Percentiles rank a stretch among this genome's conserved stretches.
phyloP scores from a whole-genome alignment of 2,797 vertebrate species.

The Prionace glauca region DNA sequence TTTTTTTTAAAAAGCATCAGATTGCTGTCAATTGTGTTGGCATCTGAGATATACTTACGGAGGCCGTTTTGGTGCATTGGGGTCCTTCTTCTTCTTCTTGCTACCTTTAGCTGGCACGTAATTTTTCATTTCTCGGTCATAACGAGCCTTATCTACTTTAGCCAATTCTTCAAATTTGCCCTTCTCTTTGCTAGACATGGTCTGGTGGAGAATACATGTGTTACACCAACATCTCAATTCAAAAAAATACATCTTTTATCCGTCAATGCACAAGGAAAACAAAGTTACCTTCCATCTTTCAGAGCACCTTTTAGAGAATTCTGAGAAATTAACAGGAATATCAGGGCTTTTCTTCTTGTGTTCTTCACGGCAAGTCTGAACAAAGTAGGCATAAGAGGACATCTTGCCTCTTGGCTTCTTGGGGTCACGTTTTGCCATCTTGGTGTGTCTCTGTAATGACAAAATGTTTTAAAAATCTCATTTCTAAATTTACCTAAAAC shows the following conservation, averaged over 20 bases:
- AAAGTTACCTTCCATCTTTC: slow-evolving; percentile 68
- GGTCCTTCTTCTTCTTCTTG: slow-evolving; percentile 80
- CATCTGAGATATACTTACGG: slow-evolving; percentile 58
- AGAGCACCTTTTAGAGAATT: slow-evolving; percentile 70
- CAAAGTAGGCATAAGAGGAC: slow-evolving; percentile 74
- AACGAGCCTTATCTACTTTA: slow-evolving; percentile 73
- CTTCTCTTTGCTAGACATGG: slow-evolving; percentile 75
- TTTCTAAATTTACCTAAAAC: not conserved
- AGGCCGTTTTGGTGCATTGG: slow-evolving; percentile 75
- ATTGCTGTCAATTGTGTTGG: not conserved
- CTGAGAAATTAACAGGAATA: slow-evolving; percentile 73
- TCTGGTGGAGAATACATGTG: slow-evolving; percentile 52
- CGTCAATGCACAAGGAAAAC: not conserved
- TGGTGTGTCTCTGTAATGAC: slow-evolving; percentile 45
- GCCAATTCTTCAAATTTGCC: slow-evolving; percentile 77
- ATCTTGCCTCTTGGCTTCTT: slow-evolving; percentile 84
- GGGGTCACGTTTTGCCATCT: slow-evolving; percentile 76
- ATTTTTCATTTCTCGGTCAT: slow-evolving; percentile 76
- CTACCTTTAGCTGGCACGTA: slow-evolving; percentile 72
- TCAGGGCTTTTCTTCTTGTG: slow-evolving; percentile 77
- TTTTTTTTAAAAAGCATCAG: not conserved
- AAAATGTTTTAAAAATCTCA: not conserved
- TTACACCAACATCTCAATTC: not conserved
- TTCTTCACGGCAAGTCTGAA: slow-evolving; percentile 75
- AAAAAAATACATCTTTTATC: not conserved